These are phyloP conservation scores for Liolophura sinensis DNA, from an alignment of 1,140 invertebrate genomes.

Conservation along the genomic window DNA sequence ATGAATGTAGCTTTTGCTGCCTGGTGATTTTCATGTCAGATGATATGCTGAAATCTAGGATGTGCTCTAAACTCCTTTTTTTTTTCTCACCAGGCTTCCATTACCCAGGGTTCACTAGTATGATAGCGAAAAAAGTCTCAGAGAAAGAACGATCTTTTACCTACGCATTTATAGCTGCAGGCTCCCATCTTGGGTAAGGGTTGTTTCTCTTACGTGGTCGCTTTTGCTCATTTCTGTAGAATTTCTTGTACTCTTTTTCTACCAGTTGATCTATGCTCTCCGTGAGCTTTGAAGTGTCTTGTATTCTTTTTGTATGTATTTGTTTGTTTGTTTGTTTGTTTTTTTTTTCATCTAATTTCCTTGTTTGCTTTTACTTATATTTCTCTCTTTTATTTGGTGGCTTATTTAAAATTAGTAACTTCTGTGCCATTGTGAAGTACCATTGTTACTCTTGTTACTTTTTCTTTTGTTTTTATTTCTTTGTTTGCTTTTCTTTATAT, in stretches of 20 bases:
- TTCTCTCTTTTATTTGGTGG: not conserved
- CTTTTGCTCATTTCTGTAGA: not conserved
- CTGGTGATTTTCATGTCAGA: not conserved
- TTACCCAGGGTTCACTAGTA: slow-evolving; percentile 74
- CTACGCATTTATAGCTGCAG: slow-evolving; percentile 72
- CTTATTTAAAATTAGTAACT: too few species aligned
- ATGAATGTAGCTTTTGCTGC: not conserved
- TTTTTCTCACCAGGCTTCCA: slow-evolving; percentile 63
- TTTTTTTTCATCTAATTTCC: not conserved
- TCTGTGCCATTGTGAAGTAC: too few species aligned
- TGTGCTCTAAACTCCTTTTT: slow-evolving; percentile 9
- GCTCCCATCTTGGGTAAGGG: slow-evolving; percentile 62
- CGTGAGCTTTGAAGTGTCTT: not conserved
- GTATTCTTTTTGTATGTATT: not conserved
- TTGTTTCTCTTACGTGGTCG: slow-evolving; percentile 23
- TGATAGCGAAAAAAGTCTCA: slow-evolving; percentile 70
- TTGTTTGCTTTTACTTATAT: not conserved
- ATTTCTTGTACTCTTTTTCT: too few species aligned
- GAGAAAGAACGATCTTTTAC: slow-evolving; percentile 72
- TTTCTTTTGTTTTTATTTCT: too few species aligned
- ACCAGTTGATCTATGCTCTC: too few species aligned
- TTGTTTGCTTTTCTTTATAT: too few species aligned
- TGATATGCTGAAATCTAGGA: slow-evolving; percentile 9
- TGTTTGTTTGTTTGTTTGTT: not conserved
- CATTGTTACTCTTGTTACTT: too few species aligned